phyloP scores from a whole-genome alignment of 2,797 vertebrate genomes.

The Manis pentadactyla region DNA sequence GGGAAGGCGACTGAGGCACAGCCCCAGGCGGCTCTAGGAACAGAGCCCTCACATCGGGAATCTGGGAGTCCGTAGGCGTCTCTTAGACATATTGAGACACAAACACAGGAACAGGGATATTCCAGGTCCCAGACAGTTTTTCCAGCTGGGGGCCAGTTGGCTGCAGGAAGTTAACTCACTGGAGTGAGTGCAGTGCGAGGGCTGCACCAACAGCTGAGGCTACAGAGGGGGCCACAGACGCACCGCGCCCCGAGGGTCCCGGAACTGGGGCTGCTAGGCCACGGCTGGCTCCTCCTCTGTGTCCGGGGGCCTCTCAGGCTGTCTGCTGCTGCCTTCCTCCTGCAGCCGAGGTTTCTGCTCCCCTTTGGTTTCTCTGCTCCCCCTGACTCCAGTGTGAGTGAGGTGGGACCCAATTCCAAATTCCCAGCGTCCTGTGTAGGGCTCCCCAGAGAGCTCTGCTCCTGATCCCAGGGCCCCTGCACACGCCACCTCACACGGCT shows the following conservation, averaged over 20 bases:
- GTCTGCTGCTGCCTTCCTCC: no score
- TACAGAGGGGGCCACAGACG: neutral
- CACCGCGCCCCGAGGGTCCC: rapidly evolving
- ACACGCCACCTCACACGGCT: no score
- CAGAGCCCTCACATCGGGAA: neutral
- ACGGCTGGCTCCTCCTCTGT: neutral
- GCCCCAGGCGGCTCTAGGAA: neutral
- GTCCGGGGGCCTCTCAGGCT: neutral
- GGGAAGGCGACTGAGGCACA: neutral
- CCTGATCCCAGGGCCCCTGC: neutral
- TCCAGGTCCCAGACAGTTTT: neutral
- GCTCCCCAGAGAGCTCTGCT: no score
- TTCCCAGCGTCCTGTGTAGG: neutral
- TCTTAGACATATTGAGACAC: neutral
- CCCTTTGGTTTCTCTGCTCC: rapidly evolving
- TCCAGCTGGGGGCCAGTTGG: neutral
- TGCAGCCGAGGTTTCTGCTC: neutral
- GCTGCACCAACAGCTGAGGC: rapidly evolving
- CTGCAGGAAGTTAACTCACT: no score
- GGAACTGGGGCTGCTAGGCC: no score
- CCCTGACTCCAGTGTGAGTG: neutral
- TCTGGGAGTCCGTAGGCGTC: rapidly evolving
- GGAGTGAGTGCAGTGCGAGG: rapidly evolving
- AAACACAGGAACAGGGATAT: neutral
- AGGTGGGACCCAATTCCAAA: neutral